phyloP scores from a whole-genome alignment of 2,113 vertebrate genomes.

The Podarcis raffonei region DNA sequence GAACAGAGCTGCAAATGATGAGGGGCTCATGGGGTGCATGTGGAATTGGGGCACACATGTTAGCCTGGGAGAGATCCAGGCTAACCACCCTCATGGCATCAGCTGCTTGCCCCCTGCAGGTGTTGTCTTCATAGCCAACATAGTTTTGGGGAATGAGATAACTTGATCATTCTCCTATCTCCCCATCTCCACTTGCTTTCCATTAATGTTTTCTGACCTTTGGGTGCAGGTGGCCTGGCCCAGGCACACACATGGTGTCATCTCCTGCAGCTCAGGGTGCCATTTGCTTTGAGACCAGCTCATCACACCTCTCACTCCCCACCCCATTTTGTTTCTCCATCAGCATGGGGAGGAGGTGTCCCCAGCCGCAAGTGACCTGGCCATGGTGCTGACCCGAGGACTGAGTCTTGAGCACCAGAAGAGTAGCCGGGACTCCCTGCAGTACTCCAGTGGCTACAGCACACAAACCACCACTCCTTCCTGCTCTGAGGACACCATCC shows the following conservation, averaged over 20 bases:
- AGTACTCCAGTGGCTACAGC: constrained; percentile 97
- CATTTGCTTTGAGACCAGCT: background rate
- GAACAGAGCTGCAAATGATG: background rate
- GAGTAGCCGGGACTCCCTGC: constrained; percentile 93
- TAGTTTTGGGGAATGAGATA: too few species aligned
- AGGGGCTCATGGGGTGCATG: background rate
- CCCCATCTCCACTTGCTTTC: too few species aligned
- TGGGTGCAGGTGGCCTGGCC: background rate
- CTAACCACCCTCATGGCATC: background rate
- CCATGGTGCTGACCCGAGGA: constrained; percentile 93
- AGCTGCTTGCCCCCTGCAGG: background rate
- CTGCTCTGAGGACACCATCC: constrained; percentile 97
- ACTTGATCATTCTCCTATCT: background rate
- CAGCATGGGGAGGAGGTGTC: constrained; percentile 95
- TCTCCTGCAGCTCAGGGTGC: too few species aligned
- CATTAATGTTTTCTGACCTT: background rate
- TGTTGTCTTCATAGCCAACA: too few species aligned
- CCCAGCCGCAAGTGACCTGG: constrained; percentile 91
- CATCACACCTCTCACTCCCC: accelerated
- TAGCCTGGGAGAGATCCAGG: background rate
- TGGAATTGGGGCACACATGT: background rate
- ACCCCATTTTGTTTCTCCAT: accelerated
- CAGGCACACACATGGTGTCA: too few species aligned
- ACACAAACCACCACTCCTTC: constrained; percentile 95
- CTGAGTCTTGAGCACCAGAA: constrained; percentile 96